Evolutionary conservation across 2,113 vertebrate species (phyloP).

Genomic region (Ailuropoda melanoleuca): DNA sequence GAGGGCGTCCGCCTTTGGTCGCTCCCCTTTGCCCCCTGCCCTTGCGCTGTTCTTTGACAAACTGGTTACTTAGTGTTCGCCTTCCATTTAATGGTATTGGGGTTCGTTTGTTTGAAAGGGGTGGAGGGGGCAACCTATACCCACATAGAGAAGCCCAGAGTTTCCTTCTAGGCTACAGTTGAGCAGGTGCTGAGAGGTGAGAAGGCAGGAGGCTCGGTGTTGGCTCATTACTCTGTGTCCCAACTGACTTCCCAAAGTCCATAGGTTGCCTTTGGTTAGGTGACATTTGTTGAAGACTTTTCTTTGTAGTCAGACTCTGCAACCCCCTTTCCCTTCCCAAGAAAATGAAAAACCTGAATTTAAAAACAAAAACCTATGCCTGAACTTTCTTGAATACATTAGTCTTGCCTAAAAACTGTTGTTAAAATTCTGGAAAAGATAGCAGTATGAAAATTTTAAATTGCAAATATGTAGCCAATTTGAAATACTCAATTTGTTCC

Average conservation of each 20-base stretch:
- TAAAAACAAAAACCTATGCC: neutral
- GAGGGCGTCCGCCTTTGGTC: neutral
- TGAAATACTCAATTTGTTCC: neutral
- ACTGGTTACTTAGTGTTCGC: neutral
- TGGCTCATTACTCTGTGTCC: slow-evolving; percentile 38
- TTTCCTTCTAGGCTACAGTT: neutral
- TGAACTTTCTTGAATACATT: slow-evolving; percentile 30
- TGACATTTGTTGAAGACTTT: slow-evolving; percentile 39
- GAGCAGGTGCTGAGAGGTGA: slow-evolving; percentile 58
- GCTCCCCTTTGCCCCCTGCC: neutral
- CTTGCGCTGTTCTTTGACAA: neutral
- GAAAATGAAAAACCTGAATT: neutral
- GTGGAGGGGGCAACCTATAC: neutral
- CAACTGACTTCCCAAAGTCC: slow-evolving; percentile 70
- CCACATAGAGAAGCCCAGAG: neutral
- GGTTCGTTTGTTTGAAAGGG: neutral
- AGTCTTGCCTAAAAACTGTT: neutral
- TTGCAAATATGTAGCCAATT: neutral
- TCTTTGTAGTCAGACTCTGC: neutral
- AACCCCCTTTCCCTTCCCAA: neutral
- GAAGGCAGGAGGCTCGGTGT: neutral
- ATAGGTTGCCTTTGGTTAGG: slow-evolving; percentile 54
- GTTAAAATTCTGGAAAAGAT: neutral
- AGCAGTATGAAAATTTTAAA: neutral
- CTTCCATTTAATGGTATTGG: neutral